phyloP scores from a whole-genome alignment of 2,797 vertebrate genomes.

The Chloroceryle inda region DNA sequence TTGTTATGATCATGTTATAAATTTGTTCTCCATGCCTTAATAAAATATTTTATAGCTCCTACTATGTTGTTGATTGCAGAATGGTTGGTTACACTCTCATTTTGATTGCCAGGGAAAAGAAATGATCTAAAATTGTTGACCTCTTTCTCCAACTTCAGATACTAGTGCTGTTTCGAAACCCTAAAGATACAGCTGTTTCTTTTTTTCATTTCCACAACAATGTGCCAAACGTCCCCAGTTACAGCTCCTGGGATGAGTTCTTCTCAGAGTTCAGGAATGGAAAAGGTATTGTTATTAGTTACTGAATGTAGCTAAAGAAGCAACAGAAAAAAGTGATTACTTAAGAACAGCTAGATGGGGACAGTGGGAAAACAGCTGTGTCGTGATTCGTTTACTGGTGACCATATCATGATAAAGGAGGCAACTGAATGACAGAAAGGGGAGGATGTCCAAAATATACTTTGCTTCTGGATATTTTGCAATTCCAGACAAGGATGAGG shows the following conservation, averaged over 20 bases:
- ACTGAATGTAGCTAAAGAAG: background rate
- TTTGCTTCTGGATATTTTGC: background rate
- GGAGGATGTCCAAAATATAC: background rate
- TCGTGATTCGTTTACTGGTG: conserved; percentile 3
- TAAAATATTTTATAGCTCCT: background rate
- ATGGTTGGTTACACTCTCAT: background rate
- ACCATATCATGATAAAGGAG: background rate
- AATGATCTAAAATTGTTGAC: conserved; percentile 10
- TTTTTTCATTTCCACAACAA: conserved; percentile 87
- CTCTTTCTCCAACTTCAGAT: conserved; percentile 73
- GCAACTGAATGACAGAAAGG: background rate
- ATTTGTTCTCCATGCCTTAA: background rate
- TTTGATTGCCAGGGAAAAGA: background rate
- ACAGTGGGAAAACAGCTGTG: conserved; percentile 56
- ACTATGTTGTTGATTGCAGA: background rate
- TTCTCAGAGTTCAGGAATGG: conserved; percentile 84
- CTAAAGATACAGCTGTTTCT: conserved; percentile 87
- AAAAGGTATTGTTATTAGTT: conserved; percentile 78
- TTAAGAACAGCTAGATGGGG: background rate
- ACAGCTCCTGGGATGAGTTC: conserved; percentile 85
- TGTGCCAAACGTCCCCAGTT: conserved; percentile 79
- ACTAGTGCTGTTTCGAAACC: conserved; percentile 86
- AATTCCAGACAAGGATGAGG: background rate
- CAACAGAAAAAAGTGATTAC: background rate
- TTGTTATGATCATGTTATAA: background rate